Evolutionary conservation across 2,888 invertebrate species (phyloP).

Genomic region (Rotaria sp.): DNA sequence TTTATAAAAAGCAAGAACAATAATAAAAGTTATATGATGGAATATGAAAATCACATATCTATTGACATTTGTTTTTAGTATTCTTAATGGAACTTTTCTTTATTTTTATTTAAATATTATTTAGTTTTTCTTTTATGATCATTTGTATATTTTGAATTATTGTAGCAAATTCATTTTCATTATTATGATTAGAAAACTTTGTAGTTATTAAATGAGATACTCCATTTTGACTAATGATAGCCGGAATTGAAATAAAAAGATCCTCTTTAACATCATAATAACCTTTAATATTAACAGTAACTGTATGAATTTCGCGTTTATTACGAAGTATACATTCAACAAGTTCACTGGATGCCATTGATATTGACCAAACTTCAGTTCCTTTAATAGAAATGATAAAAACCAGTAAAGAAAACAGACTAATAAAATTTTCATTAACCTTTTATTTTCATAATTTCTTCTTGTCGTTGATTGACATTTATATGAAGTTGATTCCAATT

Average conservation of each 20-base stretch:
- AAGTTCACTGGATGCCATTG: background rate
- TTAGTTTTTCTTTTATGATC: background rate
- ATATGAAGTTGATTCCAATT: background rate
- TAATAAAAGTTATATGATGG: background rate
- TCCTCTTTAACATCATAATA: background rate
- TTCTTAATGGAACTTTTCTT: too few relatives aligned
- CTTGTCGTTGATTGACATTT: background rate
- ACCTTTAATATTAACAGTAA: constrained; percentile 1
- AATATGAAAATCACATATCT: background rate
- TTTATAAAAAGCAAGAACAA: background rate
- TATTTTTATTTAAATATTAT: background rate
- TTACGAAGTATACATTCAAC: background rate
- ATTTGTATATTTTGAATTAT: background rate
- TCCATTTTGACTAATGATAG: background rate
- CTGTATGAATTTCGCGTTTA: background rate
- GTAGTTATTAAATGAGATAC: constrained; percentile 6
- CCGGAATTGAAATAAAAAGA: background rate
- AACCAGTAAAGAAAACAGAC: background rate
- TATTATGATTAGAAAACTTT: background rate
- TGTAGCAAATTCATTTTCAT: background rate
- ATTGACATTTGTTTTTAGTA: too few relatives aligned
- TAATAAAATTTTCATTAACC: background rate
- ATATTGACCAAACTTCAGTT: background rate
- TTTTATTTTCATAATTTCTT: background rate
- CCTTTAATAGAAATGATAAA: background rate